Conservation (phyloP, 2,113 vertebrate genomes). For the Hylia prasina region DNA sequence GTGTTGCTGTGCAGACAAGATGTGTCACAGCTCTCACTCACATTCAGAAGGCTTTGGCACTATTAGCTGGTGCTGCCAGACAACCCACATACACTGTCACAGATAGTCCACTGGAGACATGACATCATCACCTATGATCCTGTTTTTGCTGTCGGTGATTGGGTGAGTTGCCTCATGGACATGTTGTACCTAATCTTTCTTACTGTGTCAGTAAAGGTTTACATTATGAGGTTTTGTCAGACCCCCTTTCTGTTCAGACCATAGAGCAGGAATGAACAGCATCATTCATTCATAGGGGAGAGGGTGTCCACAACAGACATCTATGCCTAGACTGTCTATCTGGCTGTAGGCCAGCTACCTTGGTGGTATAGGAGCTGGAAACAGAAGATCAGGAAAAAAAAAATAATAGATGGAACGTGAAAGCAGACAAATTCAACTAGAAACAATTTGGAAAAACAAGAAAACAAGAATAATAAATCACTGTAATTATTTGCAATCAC, state of each 20-base stretch:
- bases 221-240: neutral
- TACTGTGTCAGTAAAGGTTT: neutral
- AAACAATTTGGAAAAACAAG: neutral
- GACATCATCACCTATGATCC: too few species aligned
- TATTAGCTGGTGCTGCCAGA: neutral
- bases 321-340: too few species aligned
- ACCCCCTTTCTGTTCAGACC: neutral
- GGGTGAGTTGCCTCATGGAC: neutral
- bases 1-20: neutral
- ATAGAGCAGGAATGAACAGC: neutral
- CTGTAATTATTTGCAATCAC: neutral
- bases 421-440: neutral
- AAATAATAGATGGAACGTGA: neutral
- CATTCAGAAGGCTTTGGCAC: neutral
- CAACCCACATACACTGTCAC: neutral
- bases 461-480: neutral
- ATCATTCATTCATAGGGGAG: neutral
- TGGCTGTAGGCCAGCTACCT: neutral
- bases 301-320: accelerated
- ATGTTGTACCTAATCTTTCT: neutral
- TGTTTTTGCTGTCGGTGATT: neutral
- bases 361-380: neutral
- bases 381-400: neutral
- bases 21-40: accelerated
- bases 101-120: neutral